Conservation (phyloP, 1,140 invertebrate species). For the Amphibalanus amphitrite region DNA sequence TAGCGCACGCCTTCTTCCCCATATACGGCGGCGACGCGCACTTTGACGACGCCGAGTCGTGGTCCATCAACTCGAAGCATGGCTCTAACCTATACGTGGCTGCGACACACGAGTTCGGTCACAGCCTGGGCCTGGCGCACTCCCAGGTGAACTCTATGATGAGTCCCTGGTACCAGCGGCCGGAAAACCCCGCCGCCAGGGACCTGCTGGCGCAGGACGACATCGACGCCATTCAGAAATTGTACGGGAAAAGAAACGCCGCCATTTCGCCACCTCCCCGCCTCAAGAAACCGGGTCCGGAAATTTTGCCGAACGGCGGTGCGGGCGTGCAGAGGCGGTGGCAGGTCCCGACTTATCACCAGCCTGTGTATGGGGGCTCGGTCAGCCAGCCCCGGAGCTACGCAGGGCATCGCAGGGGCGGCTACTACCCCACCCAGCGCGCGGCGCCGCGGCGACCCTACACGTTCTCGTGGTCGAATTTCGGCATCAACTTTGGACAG, state of each 20-base stretch:
- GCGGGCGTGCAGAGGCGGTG: no score
- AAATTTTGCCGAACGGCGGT: no score
- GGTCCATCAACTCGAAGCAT: conserved; percentile 27
- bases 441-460: conserved; percentile 29
- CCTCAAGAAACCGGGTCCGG: conserved; percentile 5
- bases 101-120: conserved; percentile 85
- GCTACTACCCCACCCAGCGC: conserved; percentile 64
- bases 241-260: no score
- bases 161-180: conserved; percentile 40
- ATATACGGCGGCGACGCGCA: conserved; percentile 59
- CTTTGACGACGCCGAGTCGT: conserved; percentile 74
- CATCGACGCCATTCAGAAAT: no score
- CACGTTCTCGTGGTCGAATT: conserved; percentile 21
- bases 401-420: conserved; percentile 22
- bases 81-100: conserved; percentile 79
- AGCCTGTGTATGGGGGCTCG: no score
- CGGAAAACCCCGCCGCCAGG: no score
- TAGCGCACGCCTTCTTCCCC: conserved; percentile 88
- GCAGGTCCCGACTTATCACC: no score
- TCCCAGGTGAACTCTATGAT: conserved; percentile 73
- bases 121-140: conserved; percentile 78
- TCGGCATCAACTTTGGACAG: conserved; percentile 6
- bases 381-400: no score
- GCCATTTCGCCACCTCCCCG: no score
- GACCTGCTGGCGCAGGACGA: no score